Percentiles rank a stretch among this genome's conserved stretches.
phyloP scores from a whole-genome alignment of 2,113 vertebrate species.

The Erpornis zantholeuca region DNA sequence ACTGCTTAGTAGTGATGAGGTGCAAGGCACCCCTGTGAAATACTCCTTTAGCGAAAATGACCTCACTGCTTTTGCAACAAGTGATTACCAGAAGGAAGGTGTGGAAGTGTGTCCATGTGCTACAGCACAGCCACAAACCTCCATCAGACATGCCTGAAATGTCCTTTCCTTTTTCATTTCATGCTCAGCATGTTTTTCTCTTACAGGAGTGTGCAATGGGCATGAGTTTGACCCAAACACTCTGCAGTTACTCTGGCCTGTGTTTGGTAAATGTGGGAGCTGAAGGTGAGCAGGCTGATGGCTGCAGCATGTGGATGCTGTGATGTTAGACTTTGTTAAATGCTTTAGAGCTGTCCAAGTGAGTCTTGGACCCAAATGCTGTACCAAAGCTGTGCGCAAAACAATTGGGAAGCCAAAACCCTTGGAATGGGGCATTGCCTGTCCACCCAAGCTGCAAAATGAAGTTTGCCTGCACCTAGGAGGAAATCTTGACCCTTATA shows the following conservation, averaged over 20 bases:
- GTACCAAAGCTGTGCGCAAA: background rate
- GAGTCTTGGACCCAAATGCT: background rate
- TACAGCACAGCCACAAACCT: background rate
- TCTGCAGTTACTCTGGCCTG: background rate
- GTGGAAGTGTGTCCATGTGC: fast-evolving
- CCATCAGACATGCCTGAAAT: background rate
- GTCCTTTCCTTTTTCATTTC: background rate
- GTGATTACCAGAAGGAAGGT: no score
- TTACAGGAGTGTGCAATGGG: fast-evolving
- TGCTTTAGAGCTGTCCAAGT: background rate
- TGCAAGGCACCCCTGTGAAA: background rate
- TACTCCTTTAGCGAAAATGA: background rate
- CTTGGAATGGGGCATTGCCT: background rate
- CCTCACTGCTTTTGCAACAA: background rate
- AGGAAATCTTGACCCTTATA: slow-evolving; percentile 47
- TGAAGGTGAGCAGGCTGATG: background rate
- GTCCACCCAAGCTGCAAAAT: background rate
- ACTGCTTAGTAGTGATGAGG: background rate
- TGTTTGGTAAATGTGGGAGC: background rate
- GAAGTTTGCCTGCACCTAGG: background rate
- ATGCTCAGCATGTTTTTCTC: background rate
- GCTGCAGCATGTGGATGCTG: background rate
- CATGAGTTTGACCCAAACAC: background rate
- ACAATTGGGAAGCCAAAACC: background rate
- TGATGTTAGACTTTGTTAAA: background rate